A percentile compares a stretch with the other conserved stretches of the same genome.
Conservation (phyloP, 2,113 vertebrate genomes). For the Perca schrenkii region DNA sequence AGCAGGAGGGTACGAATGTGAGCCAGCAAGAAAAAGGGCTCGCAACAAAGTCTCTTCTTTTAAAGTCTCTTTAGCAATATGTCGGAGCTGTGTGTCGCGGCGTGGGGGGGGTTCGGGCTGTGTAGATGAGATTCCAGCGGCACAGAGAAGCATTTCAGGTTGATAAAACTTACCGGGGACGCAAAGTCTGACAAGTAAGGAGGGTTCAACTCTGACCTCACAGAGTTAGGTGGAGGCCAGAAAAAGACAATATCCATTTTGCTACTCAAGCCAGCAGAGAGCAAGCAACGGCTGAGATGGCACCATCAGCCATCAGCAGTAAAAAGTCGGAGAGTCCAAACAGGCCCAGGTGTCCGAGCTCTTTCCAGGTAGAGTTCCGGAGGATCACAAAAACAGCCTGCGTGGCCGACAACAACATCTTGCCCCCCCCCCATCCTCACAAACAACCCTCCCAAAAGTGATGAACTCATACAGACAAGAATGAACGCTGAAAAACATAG, state of each 20-base stretch:
- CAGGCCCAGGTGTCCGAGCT: neutral
- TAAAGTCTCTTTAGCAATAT: constrained; percentile 14
- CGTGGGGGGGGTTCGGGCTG: too few species aligned
- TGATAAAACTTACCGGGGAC: constrained; percentile 21
- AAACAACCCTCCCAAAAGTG: constrained; percentile 13
- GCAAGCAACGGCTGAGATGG: constrained; percentile 64
- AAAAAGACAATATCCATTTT: constrained; percentile 51
- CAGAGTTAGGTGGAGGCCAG: neutral
- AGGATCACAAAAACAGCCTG: constrained; percentile 22
- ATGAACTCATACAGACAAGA: constrained; percentile 54
- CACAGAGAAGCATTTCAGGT: constrained; percentile 48
- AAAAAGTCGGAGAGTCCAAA: constrained; percentile 61
- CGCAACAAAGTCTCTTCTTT: constrained; percentile 29
- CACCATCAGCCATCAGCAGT: constrained; percentile 54
- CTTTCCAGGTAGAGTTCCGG: constrained; percentile 21
- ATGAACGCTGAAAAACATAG: constrained; percentile 53
- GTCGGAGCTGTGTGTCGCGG: neutral
- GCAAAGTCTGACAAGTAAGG: constrained; percentile 8
- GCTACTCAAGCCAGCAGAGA: constrained; percentile 85
- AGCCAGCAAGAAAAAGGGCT: constrained; percentile 5
- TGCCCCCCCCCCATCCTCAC: neutral
- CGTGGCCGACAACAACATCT: constrained; percentile 18
- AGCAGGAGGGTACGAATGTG: neutral
- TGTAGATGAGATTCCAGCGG: constrained; percentile 6
- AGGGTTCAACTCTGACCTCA: constrained; percentile 27